Evolutionary conservation across 2,113 vertebrate genomes (phyloP), one percentile per base, ranked within the genome.

Genomic region (Tichodroma muraria): DNA sequence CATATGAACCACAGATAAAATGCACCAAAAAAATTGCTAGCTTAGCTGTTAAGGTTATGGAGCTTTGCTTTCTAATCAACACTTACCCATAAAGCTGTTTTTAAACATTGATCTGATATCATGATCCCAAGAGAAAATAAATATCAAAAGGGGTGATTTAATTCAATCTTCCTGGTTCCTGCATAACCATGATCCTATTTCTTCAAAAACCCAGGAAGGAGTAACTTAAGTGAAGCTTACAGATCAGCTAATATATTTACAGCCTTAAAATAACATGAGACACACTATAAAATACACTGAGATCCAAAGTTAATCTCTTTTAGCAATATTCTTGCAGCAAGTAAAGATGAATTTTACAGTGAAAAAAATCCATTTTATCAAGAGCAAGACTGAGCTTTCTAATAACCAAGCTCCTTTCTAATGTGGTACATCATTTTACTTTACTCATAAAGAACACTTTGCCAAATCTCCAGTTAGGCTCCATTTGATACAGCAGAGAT

Each of bases 291-390:
- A 96, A 94, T 83, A 95, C 56, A 84, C 33, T 27, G 72, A 84
- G 82, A 93, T 91, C 53, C 69, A 75, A 93, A 95, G 92, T 94
- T 95, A 95, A 96, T 96, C 90, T 94, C 68, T 91, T 95, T 90
- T n/a, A 91, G 85, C 80, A 94, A 94, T 81, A 93, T 91, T 86
- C 92, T 88, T 85, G 69, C 76, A 94, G 72, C 44, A 90, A 94
- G 68, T 33, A 83, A 83, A 90, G 85, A 94, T 81, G 64, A 95
- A 96, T 97, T 95, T 94, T 91, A 95, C 0, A 6, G 82, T 92
- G 80, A 91, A 95, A 96, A 94, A 96, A 95, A 94, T 90, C 93
- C 93, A 92, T 95, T 96, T 95, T 93, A 93, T 85, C 88, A 95
- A 65, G 42, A 95, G 72, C 69, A 90, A 95, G 91, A 88, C 90